Evolutionary conservation across 2,113 vertebrate genomes (phyloP), one percentile per base, ranked within the genome.

Genomic region (Vulpes vulpes): DNA sequence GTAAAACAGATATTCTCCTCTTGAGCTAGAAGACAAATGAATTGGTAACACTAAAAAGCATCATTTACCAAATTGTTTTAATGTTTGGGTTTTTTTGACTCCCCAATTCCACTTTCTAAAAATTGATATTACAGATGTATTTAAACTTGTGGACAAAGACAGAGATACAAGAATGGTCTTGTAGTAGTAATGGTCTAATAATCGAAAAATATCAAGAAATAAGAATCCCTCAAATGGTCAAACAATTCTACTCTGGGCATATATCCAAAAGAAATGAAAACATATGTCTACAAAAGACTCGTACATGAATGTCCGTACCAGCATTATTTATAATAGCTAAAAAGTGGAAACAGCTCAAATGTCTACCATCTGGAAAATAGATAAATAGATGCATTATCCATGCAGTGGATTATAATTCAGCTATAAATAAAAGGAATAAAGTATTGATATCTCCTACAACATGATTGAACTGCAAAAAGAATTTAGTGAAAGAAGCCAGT

Each of bases 81-180:
- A 83, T 64, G 2, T 65, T 79, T 12, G 17, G 1, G 25, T 64
- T 83, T 16, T 80, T 85, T 73, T 57, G 51, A 64, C 12, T 19
- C 43, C 43, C 1, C 1, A 62, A 64, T 71, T 95, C 78, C 27
- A 84, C 15, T 55, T 92, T 94, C 88, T 86, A 57, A 59, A 14
- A 89, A 89, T 57, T 96, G 90, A 81, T 32, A 17, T 10, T 49
- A 91, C 7, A 88, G 3, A 20, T 64, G 20, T 49, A 67, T 90
- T 94, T 80, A 57, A 1, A 62, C 5, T 43, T 91, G 30, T 32
- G 10, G 8, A 55, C 27, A 91, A 90, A 88, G n/a, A 59, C 30
- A 73, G 14, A 69, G 82, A 49, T 43, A 53, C 25, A 91, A 91
- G 17, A 91, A 94, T 84, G 93, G 74, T 94, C 91, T 85, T 80